Conservation (phyloP, 1,140 invertebrate species). For the Laupala kohalensis region DNA sequence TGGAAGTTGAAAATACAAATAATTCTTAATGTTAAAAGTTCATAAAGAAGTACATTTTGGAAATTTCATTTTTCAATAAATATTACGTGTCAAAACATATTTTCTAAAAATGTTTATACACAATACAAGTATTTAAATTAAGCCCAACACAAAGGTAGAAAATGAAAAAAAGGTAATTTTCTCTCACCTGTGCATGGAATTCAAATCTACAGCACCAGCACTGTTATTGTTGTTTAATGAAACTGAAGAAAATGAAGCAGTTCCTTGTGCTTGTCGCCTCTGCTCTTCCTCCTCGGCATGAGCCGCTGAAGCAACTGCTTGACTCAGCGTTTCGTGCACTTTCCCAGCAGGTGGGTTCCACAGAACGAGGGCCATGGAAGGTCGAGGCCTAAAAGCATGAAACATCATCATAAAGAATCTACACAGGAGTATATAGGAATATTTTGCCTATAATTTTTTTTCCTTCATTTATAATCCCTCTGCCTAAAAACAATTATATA, state of each 20-base stretch:
- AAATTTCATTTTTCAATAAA: too few relatives aligned
- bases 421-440: too few relatives aligned
- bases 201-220: conserved; percentile 10
- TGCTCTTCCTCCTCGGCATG: not conserved
- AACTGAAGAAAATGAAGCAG: conserved; percentile 15
- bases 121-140: too few relatives aligned
- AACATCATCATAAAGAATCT: not conserved
- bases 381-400: conserved; percentile 39
- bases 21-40: too few relatives aligned
- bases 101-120: too few relatives aligned
- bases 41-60: too few relatives aligned
- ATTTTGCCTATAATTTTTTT: too few relatives aligned
- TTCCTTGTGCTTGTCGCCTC: conserved; percentile 13
- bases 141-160: too few relatives aligned
- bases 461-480: too few relatives aligned
- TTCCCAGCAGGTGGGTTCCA: conserved; percentile 52
- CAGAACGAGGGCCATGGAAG: conserved; percentile 58
- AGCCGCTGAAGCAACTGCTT: not conserved
- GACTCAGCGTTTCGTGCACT: conserved; percentile 10
- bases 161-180: too few relatives aligned
- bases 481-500: not conserved
- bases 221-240: conserved; percentile 23
- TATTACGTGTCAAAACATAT: too few relatives aligned
- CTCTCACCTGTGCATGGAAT: conserved; percentile 2
- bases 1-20: too few relatives aligned